Percentiles rank a stretch among this genome's conserved stretches.
Conservation (phyloP, 2,113 vertebrate genomes). For the Micronycteris hirsuta region DNA sequence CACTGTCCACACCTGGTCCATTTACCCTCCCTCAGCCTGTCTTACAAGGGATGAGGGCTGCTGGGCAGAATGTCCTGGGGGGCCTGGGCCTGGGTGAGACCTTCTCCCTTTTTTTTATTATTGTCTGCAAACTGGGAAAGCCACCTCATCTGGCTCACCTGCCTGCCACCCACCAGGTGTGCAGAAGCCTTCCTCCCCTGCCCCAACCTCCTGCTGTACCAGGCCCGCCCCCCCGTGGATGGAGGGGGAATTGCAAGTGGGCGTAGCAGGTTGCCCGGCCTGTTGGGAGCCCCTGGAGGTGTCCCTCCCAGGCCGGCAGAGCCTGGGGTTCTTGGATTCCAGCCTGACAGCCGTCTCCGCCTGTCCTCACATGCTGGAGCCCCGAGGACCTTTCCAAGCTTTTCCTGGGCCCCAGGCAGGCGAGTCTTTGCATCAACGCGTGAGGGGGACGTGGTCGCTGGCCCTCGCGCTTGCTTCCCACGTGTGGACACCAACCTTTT, state of each 20-base stretch:
- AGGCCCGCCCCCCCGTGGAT: background rate
- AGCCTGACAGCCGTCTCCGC: rapidly evolving
- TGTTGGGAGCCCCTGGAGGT: too few species aligned
- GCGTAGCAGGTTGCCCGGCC: rapidly evolving
- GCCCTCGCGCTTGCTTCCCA: rapidly evolving
- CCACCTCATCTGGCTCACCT: background rate
- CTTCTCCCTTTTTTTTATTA: background rate
- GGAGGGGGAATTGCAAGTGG: background rate
- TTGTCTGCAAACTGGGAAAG: background rate
- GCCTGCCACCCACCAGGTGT: background rate
- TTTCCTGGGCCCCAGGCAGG: too few species aligned
- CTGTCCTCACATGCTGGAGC: background rate
- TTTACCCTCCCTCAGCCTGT: too few species aligned
- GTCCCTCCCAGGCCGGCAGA: background rate
- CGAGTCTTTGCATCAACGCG: rapidly evolving
- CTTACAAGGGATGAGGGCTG: background rate
- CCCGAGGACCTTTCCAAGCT: background rate
- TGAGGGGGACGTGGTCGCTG: rapidly evolving
- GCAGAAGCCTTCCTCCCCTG: background rate
- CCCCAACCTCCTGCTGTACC: background rate
- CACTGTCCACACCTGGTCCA: background rate
- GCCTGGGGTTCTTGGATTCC: background rate
- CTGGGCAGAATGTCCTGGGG: background rate
- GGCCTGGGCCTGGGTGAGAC: rapidly evolving
- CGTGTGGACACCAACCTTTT: rapidly evolving